A percentile compares a stretch with the other conserved stretches of the same genome.
These are phyloP conservation scores for Gadus chalcogrammus DNA, from an alignment of 2,113 vertebrate species.

Conservation along the genomic window DNA sequence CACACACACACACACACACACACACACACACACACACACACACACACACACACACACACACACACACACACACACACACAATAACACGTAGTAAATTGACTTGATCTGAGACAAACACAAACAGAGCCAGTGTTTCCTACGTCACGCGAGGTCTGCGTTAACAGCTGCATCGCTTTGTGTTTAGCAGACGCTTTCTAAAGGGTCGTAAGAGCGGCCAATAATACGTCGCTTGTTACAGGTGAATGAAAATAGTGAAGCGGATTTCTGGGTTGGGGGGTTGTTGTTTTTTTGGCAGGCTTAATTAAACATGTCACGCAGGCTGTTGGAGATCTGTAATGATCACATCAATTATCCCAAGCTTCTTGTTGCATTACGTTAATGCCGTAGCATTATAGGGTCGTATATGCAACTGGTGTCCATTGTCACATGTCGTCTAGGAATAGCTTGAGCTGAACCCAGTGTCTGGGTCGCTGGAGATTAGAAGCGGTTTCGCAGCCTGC, in stretches of 20 bases:
- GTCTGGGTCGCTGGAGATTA: constrained; percentile 5
- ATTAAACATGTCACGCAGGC: not conserved
- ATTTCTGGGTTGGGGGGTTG: too few relatives aligned
- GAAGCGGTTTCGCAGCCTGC: not conserved
- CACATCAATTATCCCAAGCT: not conserved
- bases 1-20: too few relatives aligned
- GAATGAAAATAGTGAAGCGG: too few relatives aligned
- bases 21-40: too few relatives aligned
- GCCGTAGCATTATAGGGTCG: too few relatives aligned
- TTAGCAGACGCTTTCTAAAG: too few relatives aligned
- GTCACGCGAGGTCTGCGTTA: constrained; percentile 1
- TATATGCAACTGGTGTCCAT: not conserved
- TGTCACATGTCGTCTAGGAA: constrained; percentile 9
- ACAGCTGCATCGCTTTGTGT: not conserved
- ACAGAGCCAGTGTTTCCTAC: not conserved
- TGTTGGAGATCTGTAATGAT: not conserved
- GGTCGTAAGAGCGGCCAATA: too few relatives aligned
- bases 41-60: too few relatives aligned
- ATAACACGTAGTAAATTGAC: constrained; percentile 20
- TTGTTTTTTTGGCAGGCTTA: not conserved
- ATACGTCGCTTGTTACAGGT: too few relatives aligned
- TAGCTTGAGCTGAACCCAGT: not conserved
- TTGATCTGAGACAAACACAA: not conserved
- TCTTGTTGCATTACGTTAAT: not conserved
- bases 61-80: not conserved